Evolutionary conservation across 2,113 vertebrate genomes (phyloP), one percentile per base, ranked within the genome.

Genomic region (Planiliza haematocheilus): DNA sequence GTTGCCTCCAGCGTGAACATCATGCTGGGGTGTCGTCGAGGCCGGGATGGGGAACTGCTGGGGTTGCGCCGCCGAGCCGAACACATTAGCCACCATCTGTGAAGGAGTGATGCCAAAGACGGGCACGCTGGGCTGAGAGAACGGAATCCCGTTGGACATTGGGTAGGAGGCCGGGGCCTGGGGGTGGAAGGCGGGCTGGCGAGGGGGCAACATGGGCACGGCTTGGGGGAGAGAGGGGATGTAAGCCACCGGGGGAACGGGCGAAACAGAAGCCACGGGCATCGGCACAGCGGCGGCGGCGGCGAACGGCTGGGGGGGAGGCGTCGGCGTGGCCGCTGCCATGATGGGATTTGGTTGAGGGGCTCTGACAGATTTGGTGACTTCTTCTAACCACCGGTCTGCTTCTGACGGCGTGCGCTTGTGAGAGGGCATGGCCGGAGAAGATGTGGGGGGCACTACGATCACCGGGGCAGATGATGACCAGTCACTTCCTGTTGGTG

Each of bases 351-450:
- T 80, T 2, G 91, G 74, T 81, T 91, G 96, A 0, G 95, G 95
- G 8, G 90, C 95, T 64, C 96, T 92, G 56, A 98, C 93, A 2
- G 94, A 97, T 87, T 98, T 99, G 65, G 98, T 92, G 39, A 99
- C 97, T 88, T 99, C 97, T 61, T 98, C 97, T 79, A 99, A 89
- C 98, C 98, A 99, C 60, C 96, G 96, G 87, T 99, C 98, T 4
- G 98, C 98, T 76, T 99, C 98, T 0, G 98, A 99, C 0, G 97
- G 96, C 0, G 97, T 99, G 38, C 98, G 96, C 65, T 91, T 94
- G 89, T 99, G 98, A 17, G 93, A 86, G 18, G 84, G 58, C 34
- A 79, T 20, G 6, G 7, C 56, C 0, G 89, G 84, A 10, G 89
- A 84, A 5, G 87, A 82, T 0, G 85, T 39, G 2, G 88, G 88